Conservation (phyloP, 2,888 invertebrate species). For the Polymixis lichenea region DNA sequence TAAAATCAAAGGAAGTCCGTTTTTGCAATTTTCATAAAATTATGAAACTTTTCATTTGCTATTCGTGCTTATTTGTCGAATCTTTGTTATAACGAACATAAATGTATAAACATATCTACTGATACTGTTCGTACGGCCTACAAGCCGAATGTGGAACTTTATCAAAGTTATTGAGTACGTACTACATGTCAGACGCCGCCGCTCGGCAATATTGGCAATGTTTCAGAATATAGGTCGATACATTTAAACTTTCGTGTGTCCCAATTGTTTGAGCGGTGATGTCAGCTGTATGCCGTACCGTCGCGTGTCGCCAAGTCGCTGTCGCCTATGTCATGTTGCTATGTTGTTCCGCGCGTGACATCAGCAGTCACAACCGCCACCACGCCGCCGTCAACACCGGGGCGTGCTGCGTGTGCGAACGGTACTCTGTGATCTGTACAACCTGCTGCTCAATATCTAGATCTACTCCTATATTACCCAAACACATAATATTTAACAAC, state of each 20-base stretch:
- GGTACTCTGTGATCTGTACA: no score
- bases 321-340: neutral
- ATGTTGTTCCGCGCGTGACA: neutral
- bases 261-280: constrained; percentile 29
- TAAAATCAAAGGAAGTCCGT: no score
- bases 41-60: no score
- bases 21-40: no score
- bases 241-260: constrained; percentile 4
- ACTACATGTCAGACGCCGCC: neutral
- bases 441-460: neutral
- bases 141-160: constrained; percentile 3
- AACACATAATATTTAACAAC: no score
- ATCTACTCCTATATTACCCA: neutral
- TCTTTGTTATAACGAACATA: no score
- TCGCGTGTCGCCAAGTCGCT: neutral
- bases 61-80: no score
- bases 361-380: neutral
- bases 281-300: neutral
- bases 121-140: neutral
- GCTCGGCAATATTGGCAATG: constrained; percentile 32
- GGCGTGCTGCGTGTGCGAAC: neutral
- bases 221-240: constrained; percentile 25
- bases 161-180: constrained; percentile 14
- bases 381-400: neutral
- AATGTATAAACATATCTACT: neutral